Conservation (phyloP, 2,888 invertebrate species). For the Apamea crenata region DNA sequence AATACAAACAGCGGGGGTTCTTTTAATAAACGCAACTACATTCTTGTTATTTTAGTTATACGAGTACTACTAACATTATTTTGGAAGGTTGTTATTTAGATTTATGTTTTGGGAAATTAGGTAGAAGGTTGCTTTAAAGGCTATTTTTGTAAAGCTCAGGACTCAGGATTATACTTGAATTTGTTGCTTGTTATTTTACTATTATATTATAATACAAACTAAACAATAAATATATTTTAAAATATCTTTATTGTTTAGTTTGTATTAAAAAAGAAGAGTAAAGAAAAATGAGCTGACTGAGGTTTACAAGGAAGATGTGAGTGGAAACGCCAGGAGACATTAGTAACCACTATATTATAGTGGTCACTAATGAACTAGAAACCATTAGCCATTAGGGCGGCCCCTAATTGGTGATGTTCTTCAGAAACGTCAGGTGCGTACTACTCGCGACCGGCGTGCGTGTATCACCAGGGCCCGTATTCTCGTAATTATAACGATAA, state of each 20-base stretch:
- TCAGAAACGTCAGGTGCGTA: no score
- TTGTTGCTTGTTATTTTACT: background rate
- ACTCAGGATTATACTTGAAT: no score
- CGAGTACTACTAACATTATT: slow-evolving; percentile 16
- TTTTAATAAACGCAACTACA: slow-evolving; percentile 60
- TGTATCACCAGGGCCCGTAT: no score
- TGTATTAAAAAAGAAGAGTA: background rate
- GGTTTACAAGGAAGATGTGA: no score
- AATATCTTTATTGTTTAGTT: background rate
- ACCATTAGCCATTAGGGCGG: no score
- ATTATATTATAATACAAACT: background rate
- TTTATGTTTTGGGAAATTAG: slow-evolving; percentile 15
- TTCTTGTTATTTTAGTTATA: slow-evolving; percentile 32
- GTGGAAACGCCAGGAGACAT: no score
- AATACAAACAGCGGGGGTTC: slow-evolving; percentile 73
- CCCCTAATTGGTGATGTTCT: no score
- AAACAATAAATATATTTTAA: background rate
- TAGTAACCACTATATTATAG: no score
- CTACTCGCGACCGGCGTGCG: no score
- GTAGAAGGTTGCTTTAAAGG: background rate
- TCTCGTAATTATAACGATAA: no score
- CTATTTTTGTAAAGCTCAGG: background rate
- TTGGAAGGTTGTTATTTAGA: slow-evolving; percentile 3
- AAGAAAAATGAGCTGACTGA: background rate
- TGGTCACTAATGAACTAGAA: no score